These are phyloP conservation scores for Neosilurus mollespiculum DNA, from an alignment of 2,797 vertebrate species.

Conservation along the genomic window DNA sequence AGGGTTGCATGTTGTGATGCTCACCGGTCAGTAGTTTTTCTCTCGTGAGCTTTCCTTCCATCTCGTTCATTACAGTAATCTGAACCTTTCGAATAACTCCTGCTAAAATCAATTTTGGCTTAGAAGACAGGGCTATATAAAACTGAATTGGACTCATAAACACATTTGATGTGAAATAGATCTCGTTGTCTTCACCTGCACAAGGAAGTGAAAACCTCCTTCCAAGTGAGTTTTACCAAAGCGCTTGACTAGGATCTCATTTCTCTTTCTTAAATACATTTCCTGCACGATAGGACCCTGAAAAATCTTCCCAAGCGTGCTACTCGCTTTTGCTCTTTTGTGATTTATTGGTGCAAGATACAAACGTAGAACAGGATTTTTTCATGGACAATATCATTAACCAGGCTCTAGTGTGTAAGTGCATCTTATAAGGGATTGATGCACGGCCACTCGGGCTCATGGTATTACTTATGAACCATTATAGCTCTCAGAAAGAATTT, in stretches of 20 bases:
- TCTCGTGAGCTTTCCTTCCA: conserved; percentile 42
- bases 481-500: conserved; percentile 57
- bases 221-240: neutral
- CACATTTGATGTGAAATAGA: conserved; percentile 36
- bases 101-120: conserved; percentile 42
- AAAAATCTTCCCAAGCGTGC: neutral
- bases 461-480: conserved; percentile 63
- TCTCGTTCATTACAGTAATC: conserved; percentile 56
- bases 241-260: neutral
- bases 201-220: conserved; percentile 33
- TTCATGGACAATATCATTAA: conserved; percentile 61
- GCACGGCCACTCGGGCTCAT: conserved; percentile 59
- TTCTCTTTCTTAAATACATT: neutral
- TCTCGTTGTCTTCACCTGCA: conserved; percentile 9
- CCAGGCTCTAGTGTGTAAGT: conserved; percentile 65
- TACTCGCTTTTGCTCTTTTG: neutral
- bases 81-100: conserved; percentile 19
- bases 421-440: conserved; percentile 63
- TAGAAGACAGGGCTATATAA: conserved; percentile 43
- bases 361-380: conserved; percentile 16
- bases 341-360: conserved; percentile 2
- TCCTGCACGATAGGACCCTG: neutral
- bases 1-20: conserved; percentile 26
- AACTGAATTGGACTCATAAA: conserved; percentile 46
- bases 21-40: conserved; percentile 38